These are phyloP conservation scores for Cyrtorhinus lividipennis DNA, from an alignment of 1,140 invertebrate species.

Conservation along the genomic window DNA sequence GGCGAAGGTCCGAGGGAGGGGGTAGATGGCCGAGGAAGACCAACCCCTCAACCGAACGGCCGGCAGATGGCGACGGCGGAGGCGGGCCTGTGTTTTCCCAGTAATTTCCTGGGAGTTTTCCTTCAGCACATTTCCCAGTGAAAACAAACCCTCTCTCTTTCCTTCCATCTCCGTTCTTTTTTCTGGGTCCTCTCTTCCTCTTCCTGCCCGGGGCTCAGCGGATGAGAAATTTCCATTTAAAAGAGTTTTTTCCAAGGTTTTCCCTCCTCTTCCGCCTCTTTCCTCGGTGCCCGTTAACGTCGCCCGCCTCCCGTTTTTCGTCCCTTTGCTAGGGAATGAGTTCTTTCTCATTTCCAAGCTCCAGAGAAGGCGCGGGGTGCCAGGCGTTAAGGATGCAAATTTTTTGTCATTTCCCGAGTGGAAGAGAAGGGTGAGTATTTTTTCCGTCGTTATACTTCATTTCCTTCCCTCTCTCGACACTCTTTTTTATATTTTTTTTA, in stretches of 20 bases:
- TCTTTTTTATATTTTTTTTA: conserved; percentile 4
- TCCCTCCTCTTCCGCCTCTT: neutral
- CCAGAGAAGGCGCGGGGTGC: neutral
- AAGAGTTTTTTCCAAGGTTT: conserved; percentile 16
- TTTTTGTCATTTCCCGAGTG: conserved; percentile 18
- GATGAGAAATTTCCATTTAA: conserved; percentile 23
- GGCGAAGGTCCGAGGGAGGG: neutral
- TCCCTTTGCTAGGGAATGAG: conserved; percentile 16
- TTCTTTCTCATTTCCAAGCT: conserved; percentile 21
- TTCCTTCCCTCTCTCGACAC: conserved; percentile 14
- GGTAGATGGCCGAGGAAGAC: neutral
- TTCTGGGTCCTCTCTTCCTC: neutral
- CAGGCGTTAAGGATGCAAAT: conserved; percentile 23
- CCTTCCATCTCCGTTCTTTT: neutral
- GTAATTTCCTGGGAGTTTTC: conserved; percentile 18
- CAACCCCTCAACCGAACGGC: no score
- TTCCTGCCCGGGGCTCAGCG: neutral
- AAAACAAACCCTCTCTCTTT: conserved; percentile 11
- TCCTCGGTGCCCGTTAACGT: no score
- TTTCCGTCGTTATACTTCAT: conserved; percentile 19
- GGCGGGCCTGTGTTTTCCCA: conserved; percentile 13
- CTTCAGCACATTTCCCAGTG: conserved; percentile 8
- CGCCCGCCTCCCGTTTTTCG: neutral
- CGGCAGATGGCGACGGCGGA: no score
- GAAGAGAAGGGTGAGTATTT: conserved; percentile 8